Evolutionary conservation across 1,140 invertebrate species (phyloP), one percentile per base, ranked within the genome.

Genomic region (Drosophila orena): DNA sequence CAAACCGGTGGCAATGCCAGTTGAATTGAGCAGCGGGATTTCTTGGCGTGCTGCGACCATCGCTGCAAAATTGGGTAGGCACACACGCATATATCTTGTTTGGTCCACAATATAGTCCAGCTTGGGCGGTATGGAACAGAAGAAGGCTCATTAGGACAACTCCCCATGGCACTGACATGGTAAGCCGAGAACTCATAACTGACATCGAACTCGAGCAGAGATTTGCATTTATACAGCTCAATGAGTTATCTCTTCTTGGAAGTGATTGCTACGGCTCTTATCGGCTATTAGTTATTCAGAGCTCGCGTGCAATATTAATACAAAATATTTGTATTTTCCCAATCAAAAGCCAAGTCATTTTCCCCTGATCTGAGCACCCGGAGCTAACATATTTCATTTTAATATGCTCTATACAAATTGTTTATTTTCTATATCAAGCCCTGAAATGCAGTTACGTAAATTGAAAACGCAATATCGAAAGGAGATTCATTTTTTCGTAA

Each of bases 191-290:
- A 3, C n/a, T 17, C 5, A 20, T 6, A 35, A n/a, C 11, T 52
- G 3, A 10, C 24, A 49, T 20, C 17, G 27, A 14, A 11, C 17
- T 35, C 2, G 27, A 34, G 15, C 17, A 4, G 35, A 20, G 34
- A 34, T 0, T 1, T 11, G 15, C 4, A 30, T 52, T 35, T 20
- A 52, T 52, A 35, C 2, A 4, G 15, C n/a, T 30, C 8, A 49
- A 35, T 35, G 30, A 11, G 15, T 50, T 17, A 50, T 50, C 47
- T 34, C 10, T 50, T 52, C 49, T 35, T 15, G 12, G 49, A 35
- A 35, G 22, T n/a, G 7, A 2, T 14, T 47, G 22, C 14, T n/a
- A 3, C 2, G 47, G 27, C 8, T 17, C 27, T 49, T 50, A 50
- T 50, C 47, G n/a, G 14, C 8, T 15, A 15, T 4, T 0, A n/a